A percentile compares a stretch with the other conserved stretches of the same genome.
Conservation (phyloP, 92 coral and sea anemone genomes). For the Isaurus tuberculatus region DNA sequence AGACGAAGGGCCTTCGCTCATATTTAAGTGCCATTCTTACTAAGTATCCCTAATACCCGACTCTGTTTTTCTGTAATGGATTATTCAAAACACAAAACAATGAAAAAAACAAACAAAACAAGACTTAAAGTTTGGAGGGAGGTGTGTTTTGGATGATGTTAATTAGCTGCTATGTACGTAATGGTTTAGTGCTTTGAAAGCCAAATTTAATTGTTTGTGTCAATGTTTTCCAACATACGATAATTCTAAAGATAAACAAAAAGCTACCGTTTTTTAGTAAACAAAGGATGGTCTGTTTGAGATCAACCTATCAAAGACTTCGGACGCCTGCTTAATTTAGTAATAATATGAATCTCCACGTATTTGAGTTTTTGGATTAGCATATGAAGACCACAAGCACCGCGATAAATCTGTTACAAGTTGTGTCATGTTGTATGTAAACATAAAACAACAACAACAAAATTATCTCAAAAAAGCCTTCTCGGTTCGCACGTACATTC, state of each 20-base stretch:
- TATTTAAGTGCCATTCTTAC: not conserved
- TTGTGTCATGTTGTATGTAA: not conserved
- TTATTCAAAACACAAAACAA: constrained; percentile 10
- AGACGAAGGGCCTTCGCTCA: not conserved
- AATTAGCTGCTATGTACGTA: constrained; percentile 15
- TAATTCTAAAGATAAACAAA: constrained; percentile 52
- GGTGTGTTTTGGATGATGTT: constrained; percentile 27
- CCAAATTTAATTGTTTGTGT: constrained; percentile 65
- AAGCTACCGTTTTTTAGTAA: constrained; percentile 28
- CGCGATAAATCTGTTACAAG: constrained; percentile 16
- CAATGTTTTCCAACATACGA: constrained; percentile 71
- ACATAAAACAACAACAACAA: not conserved
- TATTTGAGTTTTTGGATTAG: not conserved
- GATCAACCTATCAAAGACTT: constrained; percentile 44
- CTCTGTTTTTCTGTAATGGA: not conserved
- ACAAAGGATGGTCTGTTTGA: constrained; percentile 44
- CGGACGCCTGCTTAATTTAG: constrained; percentile 51
- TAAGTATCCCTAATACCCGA: not conserved
- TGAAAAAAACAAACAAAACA: constrained; percentile 1
- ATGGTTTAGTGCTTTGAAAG: constrained; percentile 7
- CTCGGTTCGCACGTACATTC: not conserved
- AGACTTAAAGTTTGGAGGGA: constrained; percentile 15
- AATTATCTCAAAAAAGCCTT: not conserved
- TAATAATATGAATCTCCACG: constrained; percentile 11
- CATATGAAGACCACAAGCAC: constrained; percentile 27